These are phyloP conservation scores for Halictus ligatus DNA, from an alignment of 2,888 invertebrate species.

Conservation along the genomic window DNA sequence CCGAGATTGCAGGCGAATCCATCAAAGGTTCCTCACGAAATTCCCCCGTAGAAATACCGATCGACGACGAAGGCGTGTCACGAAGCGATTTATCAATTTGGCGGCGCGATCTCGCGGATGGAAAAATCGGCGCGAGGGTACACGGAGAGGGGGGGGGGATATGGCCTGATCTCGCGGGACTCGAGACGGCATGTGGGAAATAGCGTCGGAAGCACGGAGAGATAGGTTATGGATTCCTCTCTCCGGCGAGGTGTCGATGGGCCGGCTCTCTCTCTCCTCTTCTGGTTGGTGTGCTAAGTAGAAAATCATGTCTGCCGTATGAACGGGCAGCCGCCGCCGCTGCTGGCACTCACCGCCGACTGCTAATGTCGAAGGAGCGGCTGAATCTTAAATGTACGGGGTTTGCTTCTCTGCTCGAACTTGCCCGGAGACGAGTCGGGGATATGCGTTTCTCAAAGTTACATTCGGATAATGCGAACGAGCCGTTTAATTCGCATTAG, in stretches of 20 bases:
- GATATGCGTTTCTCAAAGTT: conserved; percentile 46
- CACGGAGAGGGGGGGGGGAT: conserved; percentile 4
- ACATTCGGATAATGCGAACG: conserved; percentile 26
- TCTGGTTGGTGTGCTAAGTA: conserved; percentile 78
- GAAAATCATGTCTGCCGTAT: conserved; percentile 84
- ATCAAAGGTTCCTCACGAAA: conserved; percentile 47
- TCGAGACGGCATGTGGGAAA: conserved; percentile 23
- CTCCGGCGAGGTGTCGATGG: conserved; percentile 37
- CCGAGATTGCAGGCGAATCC: conserved; percentile 50
- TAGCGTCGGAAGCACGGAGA: conserved; percentile 43
- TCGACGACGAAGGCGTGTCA: conserved; percentile 33
- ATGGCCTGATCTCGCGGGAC: conserved; percentile 59
- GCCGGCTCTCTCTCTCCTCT: conserved; percentile 38
- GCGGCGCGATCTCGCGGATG: conserved; percentile 25
- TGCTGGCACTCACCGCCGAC: conserved; percentile 30
- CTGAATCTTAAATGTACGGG: conserved; percentile 44
- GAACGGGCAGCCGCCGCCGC: conserved; percentile 67
- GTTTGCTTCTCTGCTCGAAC: conserved; percentile 18
- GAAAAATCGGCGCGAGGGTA: conserved; percentile 47
- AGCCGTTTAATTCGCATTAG: conserved; percentile 44
- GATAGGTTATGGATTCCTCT: conserved; percentile 62
- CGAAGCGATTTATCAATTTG: conserved; percentile 69
- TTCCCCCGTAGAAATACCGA: conserved; percentile 31
- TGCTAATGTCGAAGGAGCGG: conserved; percentile 47
- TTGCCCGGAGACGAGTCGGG: conserved; percentile 22